Evolutionary conservation across 2,888 invertebrate species (phyloP).

Genomic region (Volucella inanis): DNA sequence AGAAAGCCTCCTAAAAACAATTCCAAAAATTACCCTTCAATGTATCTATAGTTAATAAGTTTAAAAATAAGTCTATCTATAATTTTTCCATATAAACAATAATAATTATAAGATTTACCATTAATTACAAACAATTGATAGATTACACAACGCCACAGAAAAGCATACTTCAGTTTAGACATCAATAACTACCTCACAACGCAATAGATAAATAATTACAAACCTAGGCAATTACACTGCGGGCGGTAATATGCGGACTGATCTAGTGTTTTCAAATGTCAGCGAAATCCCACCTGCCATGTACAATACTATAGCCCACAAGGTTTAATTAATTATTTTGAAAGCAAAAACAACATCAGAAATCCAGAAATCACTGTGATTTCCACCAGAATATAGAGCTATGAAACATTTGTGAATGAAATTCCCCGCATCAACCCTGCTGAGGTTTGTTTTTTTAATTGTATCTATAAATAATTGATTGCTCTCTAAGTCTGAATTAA

Average conservation of each 20-base stretch:
- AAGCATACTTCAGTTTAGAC: not conserved
- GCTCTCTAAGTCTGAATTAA: too few relatives aligned
- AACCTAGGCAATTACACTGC: not conserved
- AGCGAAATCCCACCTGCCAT: not conserved
- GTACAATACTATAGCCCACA: too few relatives aligned
- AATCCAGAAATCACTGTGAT: not conserved
- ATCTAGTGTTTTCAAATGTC: conserved; percentile 16
- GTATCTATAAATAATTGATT: too few relatives aligned
- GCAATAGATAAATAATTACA: conserved; percentile 5
- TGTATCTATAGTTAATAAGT: too few relatives aligned
- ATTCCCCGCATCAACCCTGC: too few relatives aligned
- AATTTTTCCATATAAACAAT: too few relatives aligned
- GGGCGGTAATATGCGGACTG: not conserved
- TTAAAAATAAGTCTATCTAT: too few relatives aligned
- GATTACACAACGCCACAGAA: not conserved
- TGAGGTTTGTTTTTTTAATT: too few relatives aligned
- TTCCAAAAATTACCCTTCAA: too few relatives aligned
- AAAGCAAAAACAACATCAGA: not conserved
- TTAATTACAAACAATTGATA: not conserved
- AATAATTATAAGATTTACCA: not conserved
- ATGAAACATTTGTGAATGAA: too few relatives aligned
- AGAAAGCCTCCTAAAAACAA: too few relatives aligned
- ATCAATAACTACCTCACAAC: not conserved
- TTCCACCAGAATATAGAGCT: not conserved
- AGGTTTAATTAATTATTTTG: conserved; percentile 12